Conservation (phyloP, 2,888 invertebrate species). For the Ceriagrion tenellum region DNA sequence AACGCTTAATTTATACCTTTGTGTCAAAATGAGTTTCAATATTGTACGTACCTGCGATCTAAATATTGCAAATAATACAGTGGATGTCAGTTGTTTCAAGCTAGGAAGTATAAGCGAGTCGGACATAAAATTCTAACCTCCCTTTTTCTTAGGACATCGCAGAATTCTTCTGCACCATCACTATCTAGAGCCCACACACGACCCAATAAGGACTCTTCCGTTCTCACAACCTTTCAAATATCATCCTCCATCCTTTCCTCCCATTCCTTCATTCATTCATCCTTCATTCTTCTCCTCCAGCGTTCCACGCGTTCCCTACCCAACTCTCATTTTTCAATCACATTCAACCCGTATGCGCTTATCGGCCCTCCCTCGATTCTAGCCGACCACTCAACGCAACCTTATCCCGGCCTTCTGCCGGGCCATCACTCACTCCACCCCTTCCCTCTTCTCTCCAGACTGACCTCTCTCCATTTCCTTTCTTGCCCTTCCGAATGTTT, state of each 20-base stretch:
- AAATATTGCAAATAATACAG: no score
- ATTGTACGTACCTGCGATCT: no score
- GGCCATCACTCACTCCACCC: neutral
- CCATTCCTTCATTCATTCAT: neutral
- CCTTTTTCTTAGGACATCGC: no score
- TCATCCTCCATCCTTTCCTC: neutral
- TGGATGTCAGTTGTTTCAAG: no score
- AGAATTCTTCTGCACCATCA: no score
- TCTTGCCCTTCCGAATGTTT: neutral
- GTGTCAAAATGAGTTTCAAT: no score
- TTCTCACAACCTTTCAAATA: neutral
- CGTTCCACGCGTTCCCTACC: neutral
- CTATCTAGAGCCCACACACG: no score
- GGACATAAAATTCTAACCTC: no score
- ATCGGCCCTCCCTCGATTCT: neutral
- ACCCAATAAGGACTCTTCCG: no score
- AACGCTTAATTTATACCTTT: no score
- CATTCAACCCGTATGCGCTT: neutral
- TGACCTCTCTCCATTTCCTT: neutral
- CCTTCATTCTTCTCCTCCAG: neutral
- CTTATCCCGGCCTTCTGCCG: neutral
- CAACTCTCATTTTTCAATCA: slow-evolving; percentile 19
- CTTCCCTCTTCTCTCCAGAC: neutral
- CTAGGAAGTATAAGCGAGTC: no score
- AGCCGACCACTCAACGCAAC: neutral